Evolutionary conservation across 2,888 invertebrate genomes (phyloP).

Genomic region (Brachypalpus laphriformis): DNA sequence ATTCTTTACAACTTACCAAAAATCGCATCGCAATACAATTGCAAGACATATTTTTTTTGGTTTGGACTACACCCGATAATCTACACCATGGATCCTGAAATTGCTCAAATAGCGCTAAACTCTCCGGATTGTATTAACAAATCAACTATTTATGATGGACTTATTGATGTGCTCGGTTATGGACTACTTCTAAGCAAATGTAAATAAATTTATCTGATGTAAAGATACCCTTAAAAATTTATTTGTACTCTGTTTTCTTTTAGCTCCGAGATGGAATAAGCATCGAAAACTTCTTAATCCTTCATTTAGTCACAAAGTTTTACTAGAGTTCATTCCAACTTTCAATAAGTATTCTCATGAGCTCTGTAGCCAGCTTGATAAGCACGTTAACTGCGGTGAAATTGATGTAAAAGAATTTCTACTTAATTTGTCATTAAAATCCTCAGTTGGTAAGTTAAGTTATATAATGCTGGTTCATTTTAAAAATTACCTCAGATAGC

Average conservation of each 20-base stretch:
- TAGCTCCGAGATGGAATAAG: slow-evolving; percentile 34
- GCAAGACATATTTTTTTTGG: slow-evolving; percentile 12
- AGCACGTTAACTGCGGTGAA: slow-evolving; percentile 12
- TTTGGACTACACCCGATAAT: slow-evolving; percentile 2
- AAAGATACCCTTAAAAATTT: no score
- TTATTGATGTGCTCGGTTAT: not conserved
- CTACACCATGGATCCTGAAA: slow-evolving; percentile 46
- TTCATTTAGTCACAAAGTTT: slow-evolving; percentile 1
- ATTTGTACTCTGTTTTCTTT: not conserved
- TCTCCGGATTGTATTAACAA: slow-evolving; percentile 38
- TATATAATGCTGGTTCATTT: no score
- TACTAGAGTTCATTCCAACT: not conserved
- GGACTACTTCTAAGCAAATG: slow-evolving; percentile 11
- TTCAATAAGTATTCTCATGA: not conserved
- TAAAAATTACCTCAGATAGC: no score
- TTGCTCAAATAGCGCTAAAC: slow-evolving; percentile 24
- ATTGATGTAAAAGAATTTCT: not conserved
- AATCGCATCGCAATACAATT: not conserved
- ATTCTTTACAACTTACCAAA: not conserved
- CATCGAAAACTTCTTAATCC: slow-evolving; percentile 46
- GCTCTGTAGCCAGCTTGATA: slow-evolving; percentile 6
- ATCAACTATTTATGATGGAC: slow-evolving; percentile 1
- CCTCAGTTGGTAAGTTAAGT: slow-evolving; percentile 20
- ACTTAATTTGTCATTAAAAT: not conserved
- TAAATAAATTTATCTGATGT: not conserved